Evolutionary conservation across 1,140 invertebrate species (phyloP).

Genomic region (Ips typographus): DNA sequence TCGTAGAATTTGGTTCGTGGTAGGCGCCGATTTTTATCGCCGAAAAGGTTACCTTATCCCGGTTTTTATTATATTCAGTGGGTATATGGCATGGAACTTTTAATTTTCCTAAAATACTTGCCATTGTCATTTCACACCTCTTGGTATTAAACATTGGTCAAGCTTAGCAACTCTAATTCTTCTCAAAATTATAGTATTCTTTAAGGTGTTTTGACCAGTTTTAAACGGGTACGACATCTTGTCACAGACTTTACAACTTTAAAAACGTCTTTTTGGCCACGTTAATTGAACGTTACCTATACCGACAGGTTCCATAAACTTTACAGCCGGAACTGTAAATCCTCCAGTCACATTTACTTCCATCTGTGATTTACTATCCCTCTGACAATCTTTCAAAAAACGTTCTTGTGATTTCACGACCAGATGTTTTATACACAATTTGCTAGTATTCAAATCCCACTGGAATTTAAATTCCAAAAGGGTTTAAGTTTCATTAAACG

Average conservation of each 20-base stretch:
- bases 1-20: constrained; percentile 15
- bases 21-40: constrained; percentile 25
- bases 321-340: background rate
- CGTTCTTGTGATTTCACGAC: too few species aligned
- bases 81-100: background rate
- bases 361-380: too few species aligned
- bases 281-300: background rate
- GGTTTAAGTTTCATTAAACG: background rate
- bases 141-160: background rate
- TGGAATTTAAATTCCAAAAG: too few species aligned
- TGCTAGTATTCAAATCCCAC: too few species aligned
- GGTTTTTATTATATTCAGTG: background rate
- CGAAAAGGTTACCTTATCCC: constrained; percentile 18
- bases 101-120: background rate
- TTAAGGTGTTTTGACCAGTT: too few species aligned
- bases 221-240: background rate
- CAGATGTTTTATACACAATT: too few species aligned
- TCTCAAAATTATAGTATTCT: too few species aligned
- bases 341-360: too few species aligned
- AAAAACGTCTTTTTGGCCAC: background rate
- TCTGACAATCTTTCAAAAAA: too few species aligned
- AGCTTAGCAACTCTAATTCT: background rate
- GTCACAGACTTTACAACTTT: constrained; percentile 10
- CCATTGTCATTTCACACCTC: background rate
- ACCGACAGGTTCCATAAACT: background rate